Evolutionary conservation across 2,797 vertebrate species (phyloP).

Genomic region (Clarias fuscus): DNA sequence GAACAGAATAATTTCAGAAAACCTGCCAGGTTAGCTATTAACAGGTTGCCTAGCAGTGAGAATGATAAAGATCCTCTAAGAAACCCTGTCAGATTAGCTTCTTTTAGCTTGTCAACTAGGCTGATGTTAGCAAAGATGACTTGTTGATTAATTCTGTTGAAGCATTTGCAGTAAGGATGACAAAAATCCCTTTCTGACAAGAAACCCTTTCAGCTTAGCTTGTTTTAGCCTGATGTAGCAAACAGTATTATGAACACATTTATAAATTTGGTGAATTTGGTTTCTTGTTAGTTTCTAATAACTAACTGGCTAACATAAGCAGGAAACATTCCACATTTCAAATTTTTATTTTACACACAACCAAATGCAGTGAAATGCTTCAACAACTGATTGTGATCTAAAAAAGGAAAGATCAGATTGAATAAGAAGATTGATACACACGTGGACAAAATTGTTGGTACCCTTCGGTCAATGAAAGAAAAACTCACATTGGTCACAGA

Average conservation of each 20-base stretch:
- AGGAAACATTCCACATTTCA: too few species aligned
- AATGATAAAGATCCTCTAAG: neutral
- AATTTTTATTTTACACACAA: too few species aligned
- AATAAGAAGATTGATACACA: too few species aligned
- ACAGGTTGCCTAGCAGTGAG: neutral
- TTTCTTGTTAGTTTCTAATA: neutral
- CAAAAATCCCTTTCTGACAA: neutral
- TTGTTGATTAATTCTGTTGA: too few species aligned
- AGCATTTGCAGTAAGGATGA: too few species aligned
- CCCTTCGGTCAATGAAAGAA: too few species aligned
- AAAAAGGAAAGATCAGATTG: too few species aligned
- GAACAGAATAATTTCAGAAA: neutral
- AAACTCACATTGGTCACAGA: too few species aligned
- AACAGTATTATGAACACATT: neutral
- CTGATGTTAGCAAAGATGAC: neutral
- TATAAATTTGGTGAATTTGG: too few species aligned
- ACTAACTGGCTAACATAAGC: neutral
- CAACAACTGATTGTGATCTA: too few species aligned
- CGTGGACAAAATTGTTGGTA: too few species aligned
- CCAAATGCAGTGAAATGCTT: too few species aligned
- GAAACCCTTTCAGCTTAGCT: neutral
- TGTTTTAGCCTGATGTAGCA: neutral
- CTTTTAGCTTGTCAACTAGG: neutral
- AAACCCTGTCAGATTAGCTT: neutral
- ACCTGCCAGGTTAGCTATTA: neutral